Evolutionary conservation across 2,888 invertebrate genomes (phyloP), one percentile per base, ranked within the genome.

Genomic region (Antheraea assamensis): DNA sequence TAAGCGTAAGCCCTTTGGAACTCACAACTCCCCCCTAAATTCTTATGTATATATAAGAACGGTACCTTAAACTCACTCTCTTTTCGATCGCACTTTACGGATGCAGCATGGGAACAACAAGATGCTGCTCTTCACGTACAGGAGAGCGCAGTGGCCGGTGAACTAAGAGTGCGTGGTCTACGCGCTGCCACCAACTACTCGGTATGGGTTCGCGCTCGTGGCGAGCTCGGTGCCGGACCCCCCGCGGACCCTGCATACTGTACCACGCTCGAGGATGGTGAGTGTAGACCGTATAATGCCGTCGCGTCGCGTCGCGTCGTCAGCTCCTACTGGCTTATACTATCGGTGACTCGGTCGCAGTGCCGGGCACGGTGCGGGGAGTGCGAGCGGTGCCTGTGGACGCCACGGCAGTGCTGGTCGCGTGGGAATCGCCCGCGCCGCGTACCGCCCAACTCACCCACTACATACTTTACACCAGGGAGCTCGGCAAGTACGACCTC

Each of bases 111-210:
- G 21, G 58, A 58, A n/a, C 58, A 58, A 0, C 58, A 1, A 82
- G 76, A 81, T 55, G 85, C 79, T 55, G 78, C 76, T 68, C 80
- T 76, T 24, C 80, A 72, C 52, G 75, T 73, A 74, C 78, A 76
- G 75, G 76, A 75, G 77, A 78, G 64, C 80, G 82, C 31, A 82
- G 82, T 15, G 83, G 82, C 4, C 47, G 85, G 84, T 66, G 87
- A 83, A 75, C 86, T 96, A 27, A 96, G 96, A 86, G 92, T 98
- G 80, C 96, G 96, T 84, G 97, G 96, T 0, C 92, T 98, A 79
- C 96, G 96, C 81, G 97, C 97, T 82, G 97, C 96, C 85, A 97
- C 97, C 74, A 98, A 98, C 94, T 98, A 98, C 93, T 97, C 97
- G 61, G 95, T 98, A 80, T 95, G 97, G 84, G 97, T 98, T 42